Percentiles rank a stretch among this genome's conserved stretches.
Conservation (phyloP, 2,888 invertebrate genomes). For the Trissolcus brochymenae region DNA sequence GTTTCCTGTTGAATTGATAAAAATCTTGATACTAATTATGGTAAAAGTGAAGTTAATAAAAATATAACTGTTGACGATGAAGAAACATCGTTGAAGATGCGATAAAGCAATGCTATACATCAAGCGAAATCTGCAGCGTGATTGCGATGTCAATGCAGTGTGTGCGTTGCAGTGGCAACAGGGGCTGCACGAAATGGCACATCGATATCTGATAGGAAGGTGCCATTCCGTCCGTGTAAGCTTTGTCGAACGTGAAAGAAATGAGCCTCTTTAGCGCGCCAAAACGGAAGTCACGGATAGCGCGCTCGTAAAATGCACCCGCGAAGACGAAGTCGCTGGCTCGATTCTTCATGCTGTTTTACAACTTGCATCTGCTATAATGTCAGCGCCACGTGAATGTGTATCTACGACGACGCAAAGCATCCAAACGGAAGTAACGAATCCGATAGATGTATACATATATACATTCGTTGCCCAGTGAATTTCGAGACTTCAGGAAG, state of each 20-base stretch:
- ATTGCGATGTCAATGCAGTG: slow-evolving; percentile 44
- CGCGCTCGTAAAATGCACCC: slow-evolving; percentile 63
- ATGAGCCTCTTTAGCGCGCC: slow-evolving; percentile 60
- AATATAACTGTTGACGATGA: neutral
- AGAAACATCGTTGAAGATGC: slow-evolving; percentile 16
- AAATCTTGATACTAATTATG: too few relatives aligned
- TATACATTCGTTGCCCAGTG: slow-evolving; percentile 28
- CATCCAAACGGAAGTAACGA: slow-evolving; percentile 71
- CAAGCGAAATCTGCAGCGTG: slow-evolving; percentile 43
- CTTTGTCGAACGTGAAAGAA: slow-evolving; percentile 34
- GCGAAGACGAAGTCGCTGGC: slow-evolving; percentile 37
- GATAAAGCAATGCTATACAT: slow-evolving; percentile 47
- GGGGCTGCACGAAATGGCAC: slow-evolving; percentile 47
- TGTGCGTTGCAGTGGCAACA: slow-evolving; percentile 26
- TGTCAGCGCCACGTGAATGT: slow-evolving; percentile 26
- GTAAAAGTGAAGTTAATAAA: too few relatives aligned
- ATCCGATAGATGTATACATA: slow-evolving; percentile 57
- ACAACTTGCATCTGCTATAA: slow-evolving; percentile 41
- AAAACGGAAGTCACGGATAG: slow-evolving; percentile 67
- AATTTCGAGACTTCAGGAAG: slow-evolving; percentile 45
- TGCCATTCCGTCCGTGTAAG: slow-evolving; percentile 52
- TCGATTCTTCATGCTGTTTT: slow-evolving; percentile 48
- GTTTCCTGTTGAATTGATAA: too few relatives aligned
- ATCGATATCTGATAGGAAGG: slow-evolving; percentile 65
- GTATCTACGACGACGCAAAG: slow-evolving; percentile 51